Evolutionary conservation across 2,113 vertebrate species (phyloP), one percentile per base, ranked within the genome.

Genomic region (Anolis sagrei): DNA sequence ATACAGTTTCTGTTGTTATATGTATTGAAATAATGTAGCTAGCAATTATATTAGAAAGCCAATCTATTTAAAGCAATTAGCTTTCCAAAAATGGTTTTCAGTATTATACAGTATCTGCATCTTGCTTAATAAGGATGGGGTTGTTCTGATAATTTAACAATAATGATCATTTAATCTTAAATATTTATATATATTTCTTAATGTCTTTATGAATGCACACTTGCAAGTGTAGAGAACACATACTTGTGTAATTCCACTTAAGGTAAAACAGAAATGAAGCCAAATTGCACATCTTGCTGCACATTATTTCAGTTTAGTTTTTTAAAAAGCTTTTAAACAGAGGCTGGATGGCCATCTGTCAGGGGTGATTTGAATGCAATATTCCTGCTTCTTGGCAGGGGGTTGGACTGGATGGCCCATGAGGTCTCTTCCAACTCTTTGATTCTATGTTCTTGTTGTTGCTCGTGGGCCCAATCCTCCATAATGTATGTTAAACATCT

Each of bases 121-220:
- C 29, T 69, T 1, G 62, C 9, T 7, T 62, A 1, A 1, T 1
- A 7, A 16, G 18, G 11, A 58, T 27, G 64, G 64, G 29, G 14
- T 2, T 58, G 54, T 48, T 66, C 25, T 70, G 0, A 51, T 62
- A 6, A 2, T 34, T 32, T n/a, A 16, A 19, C 2, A 39, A 16
- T 5, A 19, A 49, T 0, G 21, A 1, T 0, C 1, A 16, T 81
- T 70, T 1, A 0, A 19, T 8, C 11, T 49, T 0, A n/a, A 0
- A 0, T 48, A 0, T 19, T n/a, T 49, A n/a, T n/a, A n/a, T n/a
- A n/a, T 69, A 13, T 58, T 25, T 27, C 62, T 19, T 61, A 72
- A 3, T 1, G 0, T n/a, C 14, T 11, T 18, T 1, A 62, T 2
- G 34, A 82, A 70, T 36, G 21, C 36, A 27, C 18, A 27, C n/a